A percentile compares a stretch with the other conserved stretches of the same genome.
Evolutionary conservation across 2,113 vertebrate genomes (phyloP).

Genomic region (Mixornis gularis): DNA sequence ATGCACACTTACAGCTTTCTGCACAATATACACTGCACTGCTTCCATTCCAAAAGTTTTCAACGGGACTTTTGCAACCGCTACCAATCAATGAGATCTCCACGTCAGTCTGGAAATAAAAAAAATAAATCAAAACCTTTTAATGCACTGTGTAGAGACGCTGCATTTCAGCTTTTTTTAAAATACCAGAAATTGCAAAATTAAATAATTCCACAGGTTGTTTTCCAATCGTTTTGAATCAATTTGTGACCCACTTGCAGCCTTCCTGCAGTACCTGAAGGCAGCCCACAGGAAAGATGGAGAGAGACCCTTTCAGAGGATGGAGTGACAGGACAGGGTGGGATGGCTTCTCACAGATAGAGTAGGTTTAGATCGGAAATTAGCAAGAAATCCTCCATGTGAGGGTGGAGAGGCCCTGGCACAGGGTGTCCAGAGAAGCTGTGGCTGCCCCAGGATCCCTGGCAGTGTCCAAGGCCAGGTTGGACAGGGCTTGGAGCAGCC

Average conservation of each 20-base stretch:
- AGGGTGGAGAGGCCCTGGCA: not conserved
- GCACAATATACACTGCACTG: slow-evolving; percentile 72
- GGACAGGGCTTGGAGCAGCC: not conserved
- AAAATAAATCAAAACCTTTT: not conserved
- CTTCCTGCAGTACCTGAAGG: not conserved
- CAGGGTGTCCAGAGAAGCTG: not conserved
- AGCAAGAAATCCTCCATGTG: not conserved
- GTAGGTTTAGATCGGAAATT: not conserved
- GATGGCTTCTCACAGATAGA: not conserved
- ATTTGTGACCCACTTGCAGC: not conserved
- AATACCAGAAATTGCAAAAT: not conserved
- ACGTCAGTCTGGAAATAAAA: slow-evolving; percentile 67
- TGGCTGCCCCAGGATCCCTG: not conserved
- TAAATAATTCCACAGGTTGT: not conserved
- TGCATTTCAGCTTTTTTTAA: not conserved
- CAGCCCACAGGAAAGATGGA: not conserved
- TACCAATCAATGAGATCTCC: slow-evolving; percentile 69
- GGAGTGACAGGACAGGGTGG: not conserved
- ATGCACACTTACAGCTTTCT: slow-evolving; percentile 77
- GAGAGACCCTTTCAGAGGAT: not conserved
- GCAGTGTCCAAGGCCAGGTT: accelerated
- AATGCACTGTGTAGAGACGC: not conserved
- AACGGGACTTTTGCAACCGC: slow-evolving; percentile 59
- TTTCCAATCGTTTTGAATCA: not conserved
- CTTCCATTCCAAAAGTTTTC: slow-evolving; percentile 71